These are phyloP conservation scores for Sarcophaga caerulescens DNA, from an alignment of 2,888 invertebrate species.

Conservation along the genomic window DNA sequence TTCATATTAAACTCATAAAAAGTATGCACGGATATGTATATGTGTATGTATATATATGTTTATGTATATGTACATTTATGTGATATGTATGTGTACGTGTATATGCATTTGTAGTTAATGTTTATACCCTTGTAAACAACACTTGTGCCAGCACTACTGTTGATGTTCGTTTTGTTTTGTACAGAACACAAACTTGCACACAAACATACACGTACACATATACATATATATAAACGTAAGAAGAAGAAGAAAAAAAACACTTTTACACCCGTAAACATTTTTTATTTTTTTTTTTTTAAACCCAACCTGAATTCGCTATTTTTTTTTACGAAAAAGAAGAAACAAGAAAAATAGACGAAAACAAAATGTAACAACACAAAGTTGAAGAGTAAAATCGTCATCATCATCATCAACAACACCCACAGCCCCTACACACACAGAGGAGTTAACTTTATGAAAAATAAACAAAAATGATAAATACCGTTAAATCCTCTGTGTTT, in stretches of 20 bases:
- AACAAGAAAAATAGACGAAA: neutral
- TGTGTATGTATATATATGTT: neutral
- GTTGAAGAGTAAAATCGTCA: neutral
- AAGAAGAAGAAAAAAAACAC: neutral
- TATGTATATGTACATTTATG: neutral
- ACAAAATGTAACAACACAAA: neutral
- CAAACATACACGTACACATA: neutral
- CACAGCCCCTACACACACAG: neutral
- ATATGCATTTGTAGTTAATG: neutral
- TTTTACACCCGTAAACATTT: neutral
- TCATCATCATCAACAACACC: neutral
- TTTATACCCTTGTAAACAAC: neutral
- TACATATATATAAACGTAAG: neutral
- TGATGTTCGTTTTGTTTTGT: slow-evolving; percentile 21
- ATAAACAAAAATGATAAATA: neutral
- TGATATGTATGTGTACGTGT: neutral
- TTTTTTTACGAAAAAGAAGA: neutral
- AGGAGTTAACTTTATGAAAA: neutral
- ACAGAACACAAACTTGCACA: neutral
- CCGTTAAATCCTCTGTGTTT: neutral
- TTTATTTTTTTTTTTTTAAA: too few relatives aligned
- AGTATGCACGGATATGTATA: neutral
- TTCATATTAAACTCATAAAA: neutral
- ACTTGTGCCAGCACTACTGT: neutral
- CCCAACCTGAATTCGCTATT: neutral